A percentile compares a stretch with the other conserved stretches of the same genome.
Conservation (phyloP, 1,140 invertebrate genomes). For the Subanguina moxae region DNA sequence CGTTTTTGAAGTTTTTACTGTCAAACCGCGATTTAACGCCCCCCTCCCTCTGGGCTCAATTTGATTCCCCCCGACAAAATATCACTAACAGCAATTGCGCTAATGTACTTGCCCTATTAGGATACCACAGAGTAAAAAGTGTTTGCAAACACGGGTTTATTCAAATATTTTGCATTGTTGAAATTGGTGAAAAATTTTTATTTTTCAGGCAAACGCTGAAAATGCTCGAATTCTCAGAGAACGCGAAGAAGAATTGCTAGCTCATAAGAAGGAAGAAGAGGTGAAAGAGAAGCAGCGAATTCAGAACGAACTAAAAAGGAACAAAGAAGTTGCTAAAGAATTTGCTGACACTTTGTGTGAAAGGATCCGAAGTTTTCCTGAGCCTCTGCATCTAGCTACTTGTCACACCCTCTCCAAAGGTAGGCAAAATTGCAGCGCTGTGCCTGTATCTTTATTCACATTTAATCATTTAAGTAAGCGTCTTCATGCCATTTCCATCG, state of each 20-base stretch:
- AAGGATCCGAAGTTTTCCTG: slow-evolving; percentile 24
- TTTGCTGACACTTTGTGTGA: slow-evolving; percentile 4
- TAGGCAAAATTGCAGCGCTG: too few relatives aligned
- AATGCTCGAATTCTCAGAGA: slow-evolving; percentile 29
- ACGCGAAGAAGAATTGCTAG: slow-evolving; percentile 28
- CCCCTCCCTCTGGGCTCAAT: too few relatives aligned
- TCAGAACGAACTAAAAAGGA: slow-evolving; percentile 6
- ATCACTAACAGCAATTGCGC: too few relatives aligned
- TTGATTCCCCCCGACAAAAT: too few relatives aligned
- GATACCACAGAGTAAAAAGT: too few relatives aligned
- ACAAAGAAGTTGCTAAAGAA: slow-evolving; percentile 21
- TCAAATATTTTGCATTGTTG: slow-evolving; percentile 12
- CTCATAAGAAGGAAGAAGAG: slow-evolving; percentile 25
- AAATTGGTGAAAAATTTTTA: slow-evolving; percentile 18
- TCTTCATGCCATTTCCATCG: slow-evolving; percentile 34
- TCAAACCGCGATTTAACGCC: slow-evolving; percentile 10
- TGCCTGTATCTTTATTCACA: neutral
- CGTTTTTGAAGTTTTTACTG: slow-evolving; percentile 4
- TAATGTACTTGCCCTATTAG: too few relatives aligned
- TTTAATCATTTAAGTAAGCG: slow-evolving; percentile 25
- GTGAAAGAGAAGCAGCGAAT: slow-evolving; percentile 15
- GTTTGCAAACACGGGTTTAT: neutral
- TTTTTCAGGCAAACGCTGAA: slow-evolving; percentile 34
- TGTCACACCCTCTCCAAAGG: slow-evolving; percentile 44
- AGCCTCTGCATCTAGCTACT: slow-evolving; percentile 39